Evolutionary conservation across 2,113 vertebrate genomes (phyloP).

Genomic region (Pipa parva): DNA sequence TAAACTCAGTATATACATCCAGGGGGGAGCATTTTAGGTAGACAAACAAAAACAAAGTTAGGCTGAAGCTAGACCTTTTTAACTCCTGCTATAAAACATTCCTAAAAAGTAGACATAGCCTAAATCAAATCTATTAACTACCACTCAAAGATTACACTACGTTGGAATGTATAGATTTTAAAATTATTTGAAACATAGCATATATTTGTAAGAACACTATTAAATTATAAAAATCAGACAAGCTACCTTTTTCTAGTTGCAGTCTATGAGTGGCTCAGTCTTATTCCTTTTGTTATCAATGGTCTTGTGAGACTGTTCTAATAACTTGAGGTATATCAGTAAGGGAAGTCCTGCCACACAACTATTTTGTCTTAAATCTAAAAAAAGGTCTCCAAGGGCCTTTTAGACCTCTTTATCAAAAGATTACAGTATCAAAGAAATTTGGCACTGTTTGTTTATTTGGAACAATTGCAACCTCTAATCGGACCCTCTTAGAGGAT

Average conservation of each 20-base stretch:
- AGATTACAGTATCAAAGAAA: constrained; percentile 61
- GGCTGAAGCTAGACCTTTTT: no score
- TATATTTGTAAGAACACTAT: no score
- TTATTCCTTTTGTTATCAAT: constrained; percentile 49
- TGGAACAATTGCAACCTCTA: constrained; percentile 54
- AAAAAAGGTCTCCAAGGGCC: constrained; percentile 58
- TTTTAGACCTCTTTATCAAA: constrained; percentile 58
- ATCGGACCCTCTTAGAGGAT: constrained; percentile 46
- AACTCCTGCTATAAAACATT: no score
- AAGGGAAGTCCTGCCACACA: constrained; percentile 63
- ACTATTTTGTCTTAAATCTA: constrained; percentile 63
- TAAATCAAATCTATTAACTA: no score
- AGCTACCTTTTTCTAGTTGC: constrained; percentile 54
- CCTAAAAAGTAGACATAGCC: no score
- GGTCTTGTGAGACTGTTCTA: constrained; percentile 48
- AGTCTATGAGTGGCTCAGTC: constrained; percentile 50
- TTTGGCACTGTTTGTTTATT: constrained; percentile 52
- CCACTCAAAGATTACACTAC: no score
- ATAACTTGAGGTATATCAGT: constrained; percentile 53
- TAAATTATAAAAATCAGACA: background rate
- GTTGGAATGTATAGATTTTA: no score
- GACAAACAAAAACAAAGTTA: no score
- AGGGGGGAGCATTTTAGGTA: no score
- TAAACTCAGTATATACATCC: no score
- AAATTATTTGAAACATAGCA: no score